Conservation (phyloP, 1,140 invertebrate species). For the Chironomus striatipennis region DNA sequence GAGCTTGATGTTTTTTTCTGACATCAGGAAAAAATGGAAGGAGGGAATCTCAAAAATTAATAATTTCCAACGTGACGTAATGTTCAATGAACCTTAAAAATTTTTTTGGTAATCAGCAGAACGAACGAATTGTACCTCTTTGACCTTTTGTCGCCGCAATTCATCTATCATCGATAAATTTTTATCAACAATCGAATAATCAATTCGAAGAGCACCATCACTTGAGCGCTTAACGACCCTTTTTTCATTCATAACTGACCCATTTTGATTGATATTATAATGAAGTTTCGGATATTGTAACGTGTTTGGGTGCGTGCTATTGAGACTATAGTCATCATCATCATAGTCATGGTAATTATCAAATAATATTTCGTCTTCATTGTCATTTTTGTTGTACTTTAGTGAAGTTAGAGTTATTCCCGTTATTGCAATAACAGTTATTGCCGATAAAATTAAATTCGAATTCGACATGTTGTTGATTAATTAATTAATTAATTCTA, state of each 20-base stretch:
- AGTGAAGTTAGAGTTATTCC: background rate
- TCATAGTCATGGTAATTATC: background rate
- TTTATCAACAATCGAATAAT: conserved; percentile 34
- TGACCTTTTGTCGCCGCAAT: conserved; percentile 35
- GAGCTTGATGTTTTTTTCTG: too few relatives aligned
- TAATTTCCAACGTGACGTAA: background rate
- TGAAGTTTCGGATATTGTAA: conserved; percentile 3
- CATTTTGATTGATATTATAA: background rate
- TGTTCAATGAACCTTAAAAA: conserved; percentile 25
- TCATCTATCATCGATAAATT: conserved; percentile 37
- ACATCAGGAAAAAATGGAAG: too few relatives aligned
- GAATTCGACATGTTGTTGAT: background rate
- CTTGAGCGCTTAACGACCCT: background rate
- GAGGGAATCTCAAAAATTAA: too few relatives aligned
- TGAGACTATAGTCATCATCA: background rate
- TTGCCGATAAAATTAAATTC: background rate
- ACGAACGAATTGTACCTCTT: conserved; percentile 37
- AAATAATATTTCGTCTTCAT: background rate
- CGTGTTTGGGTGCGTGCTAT: background rate
- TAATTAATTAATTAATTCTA: too few relatives aligned
- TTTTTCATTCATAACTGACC: background rate
- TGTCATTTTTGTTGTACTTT: background rate
- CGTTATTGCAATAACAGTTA: background rate
- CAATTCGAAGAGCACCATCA: background rate
- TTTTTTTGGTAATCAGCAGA: conserved; percentile 38